Evolutionary conservation across 2,888 invertebrate species (phyloP).

Genomic region (Epistrophe eligans): DNA sequence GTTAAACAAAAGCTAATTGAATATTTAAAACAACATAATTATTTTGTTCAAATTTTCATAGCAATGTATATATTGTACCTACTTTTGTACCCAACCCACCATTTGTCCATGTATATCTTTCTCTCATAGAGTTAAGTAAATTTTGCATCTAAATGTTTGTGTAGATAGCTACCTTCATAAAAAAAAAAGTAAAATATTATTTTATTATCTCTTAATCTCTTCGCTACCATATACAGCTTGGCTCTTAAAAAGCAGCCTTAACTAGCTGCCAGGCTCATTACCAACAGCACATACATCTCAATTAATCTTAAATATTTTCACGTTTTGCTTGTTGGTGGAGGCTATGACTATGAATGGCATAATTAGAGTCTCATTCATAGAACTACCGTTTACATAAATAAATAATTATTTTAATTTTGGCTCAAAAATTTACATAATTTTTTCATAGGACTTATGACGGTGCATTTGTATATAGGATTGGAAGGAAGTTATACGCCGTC

Average conservation of each 20-base stretch:
- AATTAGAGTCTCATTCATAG: constrained; percentile 70
- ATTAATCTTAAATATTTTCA: constrained; percentile 66
- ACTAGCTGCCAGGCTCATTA: constrained; percentile 22
- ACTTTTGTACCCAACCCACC: not conserved
- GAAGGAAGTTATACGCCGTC: not conserved
- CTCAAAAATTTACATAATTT: constrained; percentile 64
- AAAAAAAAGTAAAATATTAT: constrained; percentile 25
- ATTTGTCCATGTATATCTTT: not conserved
- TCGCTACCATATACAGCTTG: not conserved
- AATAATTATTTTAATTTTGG: constrained; percentile 41
- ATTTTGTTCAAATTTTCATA: constrained; percentile 13
- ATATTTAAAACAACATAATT: constrained; percentile 24
- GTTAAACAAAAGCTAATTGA: constrained; percentile 19
- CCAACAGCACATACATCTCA: constrained; percentile 69
- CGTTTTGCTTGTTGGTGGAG: constrained; percentile 49
- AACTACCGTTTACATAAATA: constrained; percentile 69
- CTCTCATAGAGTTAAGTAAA: not conserved
- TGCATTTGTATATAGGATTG: not conserved
- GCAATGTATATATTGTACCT: not conserved
- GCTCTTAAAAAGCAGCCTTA: constrained; percentile 17
- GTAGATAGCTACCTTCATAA: not conserved
- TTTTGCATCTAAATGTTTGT: not conserved
- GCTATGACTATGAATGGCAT: constrained; percentile 67
- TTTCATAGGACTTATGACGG: constrained; percentile 32
- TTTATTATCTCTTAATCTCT: constrained; percentile 43